phyloP scores from a whole-genome alignment of 2,113 vertebrate species.

The Cariama cristata region DNA sequence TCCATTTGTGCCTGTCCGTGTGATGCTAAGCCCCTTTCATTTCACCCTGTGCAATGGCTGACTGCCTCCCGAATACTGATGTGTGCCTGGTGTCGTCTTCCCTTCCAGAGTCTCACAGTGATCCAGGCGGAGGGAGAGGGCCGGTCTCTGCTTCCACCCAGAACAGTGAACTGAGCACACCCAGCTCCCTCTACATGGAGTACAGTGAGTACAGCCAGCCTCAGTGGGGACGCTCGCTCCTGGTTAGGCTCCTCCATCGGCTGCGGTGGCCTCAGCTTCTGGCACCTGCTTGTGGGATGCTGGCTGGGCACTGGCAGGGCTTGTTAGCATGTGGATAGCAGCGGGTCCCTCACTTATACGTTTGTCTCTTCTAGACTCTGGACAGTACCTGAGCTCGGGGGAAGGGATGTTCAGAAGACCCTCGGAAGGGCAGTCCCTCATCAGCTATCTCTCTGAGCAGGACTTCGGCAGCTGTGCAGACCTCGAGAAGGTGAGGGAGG shows the following conservation, averaged over 20 bases:
- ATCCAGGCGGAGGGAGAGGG: constrained; percentile 70
- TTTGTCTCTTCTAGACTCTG: constrained; percentile 76
- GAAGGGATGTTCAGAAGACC: constrained; percentile 96
- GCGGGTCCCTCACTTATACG: neutral
- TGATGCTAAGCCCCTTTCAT: neutral
- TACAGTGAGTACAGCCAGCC: constrained; percentile 78
- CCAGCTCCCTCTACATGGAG: constrained; percentile 87
- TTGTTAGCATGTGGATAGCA: neutral
- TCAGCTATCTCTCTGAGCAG: constrained; percentile 98
- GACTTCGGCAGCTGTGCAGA: constrained; percentile 99
- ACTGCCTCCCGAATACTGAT: neutral
- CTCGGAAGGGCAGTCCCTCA: constrained; percentile 95
- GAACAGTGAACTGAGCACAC: constrained; percentile 77
- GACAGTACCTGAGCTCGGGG: constrained; percentile 76
- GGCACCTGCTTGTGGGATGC: neutral
- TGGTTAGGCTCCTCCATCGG: neutral
- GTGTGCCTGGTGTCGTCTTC: neutral
- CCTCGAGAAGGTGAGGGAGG: constrained; percentile 89
- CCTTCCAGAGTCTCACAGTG: constrained; percentile 80
- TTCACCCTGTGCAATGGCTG: neutral
- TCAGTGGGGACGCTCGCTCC: fast-evolving
- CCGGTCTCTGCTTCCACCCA: constrained; percentile 77
- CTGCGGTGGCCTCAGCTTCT: neutral
- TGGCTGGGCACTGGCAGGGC: neutral
- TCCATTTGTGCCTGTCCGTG: neutral